Conservation (phyloP, 2,797 vertebrate species). For the Pantherophis alleghaniensis region DNA sequence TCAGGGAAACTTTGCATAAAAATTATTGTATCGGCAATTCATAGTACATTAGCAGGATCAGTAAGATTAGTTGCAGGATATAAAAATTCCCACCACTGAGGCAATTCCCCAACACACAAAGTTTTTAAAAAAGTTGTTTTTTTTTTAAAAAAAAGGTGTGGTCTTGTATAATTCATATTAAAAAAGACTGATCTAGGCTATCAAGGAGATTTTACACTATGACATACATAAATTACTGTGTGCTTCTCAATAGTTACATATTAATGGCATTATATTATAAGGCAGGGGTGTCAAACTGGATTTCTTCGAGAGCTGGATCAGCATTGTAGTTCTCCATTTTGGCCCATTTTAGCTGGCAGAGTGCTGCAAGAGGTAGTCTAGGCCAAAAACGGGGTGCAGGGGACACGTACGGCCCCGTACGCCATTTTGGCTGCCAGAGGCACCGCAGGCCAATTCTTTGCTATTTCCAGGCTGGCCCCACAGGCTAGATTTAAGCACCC, state of each 20-base stretch:
- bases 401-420: no score
- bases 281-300: background rate
- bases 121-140: background rate
- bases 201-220: background rate
- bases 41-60: background rate
- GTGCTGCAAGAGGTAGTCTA: no score
- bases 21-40: background rate
- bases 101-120: background rate
- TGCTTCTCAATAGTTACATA: background rate
- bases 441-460: no score
- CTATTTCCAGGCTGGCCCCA: no score
- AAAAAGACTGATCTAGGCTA: background rate
- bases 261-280: background rate
- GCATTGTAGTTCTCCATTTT: no score
- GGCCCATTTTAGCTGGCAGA: no score
- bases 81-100: background rate
- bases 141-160: background rate
- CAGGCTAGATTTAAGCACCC: no score
- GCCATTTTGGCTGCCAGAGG: no score
- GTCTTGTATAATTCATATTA: background rate
- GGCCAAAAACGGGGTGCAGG: no score
- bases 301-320: no score
- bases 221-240: background rate
- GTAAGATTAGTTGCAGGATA: background rate
- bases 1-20: background rate